Evolutionary conservation across 2,797 vertebrate genomes (phyloP).

Genomic region (Epinephelus coioides): DNA sequence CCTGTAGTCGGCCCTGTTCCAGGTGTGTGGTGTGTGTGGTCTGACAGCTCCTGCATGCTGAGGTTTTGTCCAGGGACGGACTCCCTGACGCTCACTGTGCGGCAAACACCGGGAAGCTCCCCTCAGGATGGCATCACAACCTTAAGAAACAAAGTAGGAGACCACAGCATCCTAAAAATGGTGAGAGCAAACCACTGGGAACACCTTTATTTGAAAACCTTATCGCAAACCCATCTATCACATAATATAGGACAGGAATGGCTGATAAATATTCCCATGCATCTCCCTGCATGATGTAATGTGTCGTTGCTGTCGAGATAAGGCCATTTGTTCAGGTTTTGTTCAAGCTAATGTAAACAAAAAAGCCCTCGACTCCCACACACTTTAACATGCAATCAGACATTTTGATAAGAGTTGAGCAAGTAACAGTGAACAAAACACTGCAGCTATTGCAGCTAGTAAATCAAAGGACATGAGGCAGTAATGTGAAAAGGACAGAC

Average conservation of each 20-base stretch:
- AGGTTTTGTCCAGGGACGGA: constrained; percentile 82
- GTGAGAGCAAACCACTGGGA: constrained; percentile 71
- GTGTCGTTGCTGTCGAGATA: constrained; percentile 11
- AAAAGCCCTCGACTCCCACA: constrained; percentile 28
- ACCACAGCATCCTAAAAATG: constrained; percentile 80
- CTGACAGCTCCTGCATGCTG: constrained; percentile 77
- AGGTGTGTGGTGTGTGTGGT: constrained; percentile 84
- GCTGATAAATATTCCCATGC: constrained; percentile 14
- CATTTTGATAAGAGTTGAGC: constrained; percentile 40
- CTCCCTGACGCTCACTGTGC: constrained; percentile 84
- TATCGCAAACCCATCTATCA: neutral
- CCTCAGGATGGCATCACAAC: constrained; percentile 81
- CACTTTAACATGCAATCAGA: constrained; percentile 23
- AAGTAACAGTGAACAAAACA: constrained; percentile 3
- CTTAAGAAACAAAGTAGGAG: constrained; percentile 86
- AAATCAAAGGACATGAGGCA: neutral
- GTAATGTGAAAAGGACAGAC: neutral
- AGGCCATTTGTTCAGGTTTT: constrained; percentile 17
- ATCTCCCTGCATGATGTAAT: constrained; percentile 2
- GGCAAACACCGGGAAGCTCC: constrained; percentile 57
- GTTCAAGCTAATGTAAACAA: constrained; percentile 22
- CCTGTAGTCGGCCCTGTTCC: constrained; percentile 64
- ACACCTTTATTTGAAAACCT: neutral
- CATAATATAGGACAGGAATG: neutral
- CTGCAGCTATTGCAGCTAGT: neutral